Conservation (phyloP, 2,888 invertebrate genomes). For the Synanthedon andrenaeformis region DNA sequence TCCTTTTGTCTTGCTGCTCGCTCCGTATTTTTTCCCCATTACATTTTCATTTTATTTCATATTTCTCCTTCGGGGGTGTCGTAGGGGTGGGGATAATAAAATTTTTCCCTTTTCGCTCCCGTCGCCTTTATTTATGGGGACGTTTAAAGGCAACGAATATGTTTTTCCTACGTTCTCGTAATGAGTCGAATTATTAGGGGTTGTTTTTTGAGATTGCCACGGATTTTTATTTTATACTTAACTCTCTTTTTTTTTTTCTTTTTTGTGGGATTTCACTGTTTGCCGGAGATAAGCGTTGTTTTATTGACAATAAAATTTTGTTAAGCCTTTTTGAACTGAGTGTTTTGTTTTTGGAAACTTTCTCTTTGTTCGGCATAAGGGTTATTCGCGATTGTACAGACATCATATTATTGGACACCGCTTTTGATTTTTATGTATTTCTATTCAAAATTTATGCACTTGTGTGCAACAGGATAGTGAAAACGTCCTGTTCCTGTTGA, state of each 20-base stretch:
- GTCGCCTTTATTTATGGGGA: constrained; percentile 63
- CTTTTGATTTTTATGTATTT: no score
- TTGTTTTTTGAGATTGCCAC: constrained; percentile 49
- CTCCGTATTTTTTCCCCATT: constrained; percentile 69
- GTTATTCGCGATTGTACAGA: no score
- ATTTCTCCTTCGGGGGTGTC: constrained; percentile 56
- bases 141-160: constrained; percentile 58
- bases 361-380: no score
- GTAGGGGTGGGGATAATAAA: constrained; percentile 52
- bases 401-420: no score
- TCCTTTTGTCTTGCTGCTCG: constrained; percentile 63
- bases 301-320: constrained; percentile 5
- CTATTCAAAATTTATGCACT: no score
- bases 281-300: constrained; percentile 43
- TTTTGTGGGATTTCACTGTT: constrained; percentile 23
- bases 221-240: constrained; percentile 11
- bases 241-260: constrained; percentile 18
- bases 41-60: constrained; percentile 71
- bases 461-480: no score
- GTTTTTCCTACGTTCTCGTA: constrained; percentile 62
- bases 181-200: constrained; percentile 65
- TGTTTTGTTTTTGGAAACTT: background rate
- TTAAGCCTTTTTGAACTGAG: background rate
- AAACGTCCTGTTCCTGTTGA: no score
- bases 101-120: constrained; percentile 58